phyloP scores from a whole-genome alignment of 2,797 vertebrate genomes.

The Rhinella marina region DNA sequence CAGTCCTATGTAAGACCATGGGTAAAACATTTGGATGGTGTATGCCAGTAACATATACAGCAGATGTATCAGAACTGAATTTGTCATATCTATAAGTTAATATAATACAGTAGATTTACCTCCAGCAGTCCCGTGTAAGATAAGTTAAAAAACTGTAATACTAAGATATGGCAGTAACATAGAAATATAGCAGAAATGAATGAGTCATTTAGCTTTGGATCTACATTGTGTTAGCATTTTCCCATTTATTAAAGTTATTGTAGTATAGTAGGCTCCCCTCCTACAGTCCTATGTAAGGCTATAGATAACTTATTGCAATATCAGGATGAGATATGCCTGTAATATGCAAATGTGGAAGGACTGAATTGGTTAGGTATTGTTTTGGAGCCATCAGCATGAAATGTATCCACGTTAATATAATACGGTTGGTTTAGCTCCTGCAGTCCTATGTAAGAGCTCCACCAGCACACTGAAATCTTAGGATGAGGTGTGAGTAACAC shows the following conservation, averaged over 20 bases:
- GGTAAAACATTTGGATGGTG: not conserved
- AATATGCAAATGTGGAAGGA: not conserved
- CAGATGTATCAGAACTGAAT: not conserved
- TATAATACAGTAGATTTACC: too few species aligned
- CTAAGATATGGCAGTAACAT: too few species aligned
- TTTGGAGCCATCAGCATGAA: not conserved
- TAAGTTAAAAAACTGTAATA: too few species aligned
- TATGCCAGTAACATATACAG: too few species aligned
- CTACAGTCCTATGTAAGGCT: not conserved
- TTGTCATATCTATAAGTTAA: too few species aligned
- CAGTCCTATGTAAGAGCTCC: not conserved
- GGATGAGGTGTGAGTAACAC: too few species aligned
- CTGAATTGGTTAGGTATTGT: not conserved
- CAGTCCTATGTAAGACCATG: not conserved
- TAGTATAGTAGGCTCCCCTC: not conserved
- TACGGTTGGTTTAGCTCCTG: not conserved
- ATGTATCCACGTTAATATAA: not conserved
- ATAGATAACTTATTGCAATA: not conserved
- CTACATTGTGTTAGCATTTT: too few species aligned
- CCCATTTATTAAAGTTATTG: not conserved
- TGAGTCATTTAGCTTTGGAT: too few species aligned
- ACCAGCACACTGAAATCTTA: too few species aligned
- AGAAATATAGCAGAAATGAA: too few species aligned
- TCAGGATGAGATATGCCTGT: not conserved
- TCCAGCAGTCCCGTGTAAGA: too few species aligned